Percentiles rank a stretch among this genome's conserved stretches.
phyloP scores from a whole-genome alignment of 2,113 vertebrate species.

The Rhadina sibilatrix region DNA sequence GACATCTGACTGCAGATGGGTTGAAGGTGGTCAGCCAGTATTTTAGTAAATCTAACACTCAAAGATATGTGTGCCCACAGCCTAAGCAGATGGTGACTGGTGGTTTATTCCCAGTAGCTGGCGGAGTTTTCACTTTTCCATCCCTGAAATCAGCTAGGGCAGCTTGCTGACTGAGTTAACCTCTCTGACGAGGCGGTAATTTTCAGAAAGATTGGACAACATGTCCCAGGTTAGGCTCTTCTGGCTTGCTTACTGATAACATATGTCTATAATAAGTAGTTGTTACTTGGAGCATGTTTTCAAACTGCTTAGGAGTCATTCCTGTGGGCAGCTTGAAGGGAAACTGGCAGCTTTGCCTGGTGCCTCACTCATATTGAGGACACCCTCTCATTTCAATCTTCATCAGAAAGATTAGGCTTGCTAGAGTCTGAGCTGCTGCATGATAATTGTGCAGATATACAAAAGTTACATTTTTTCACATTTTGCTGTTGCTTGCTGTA shows the following conservation, averaged over 20 bases:
- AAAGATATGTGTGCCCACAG: neutral
- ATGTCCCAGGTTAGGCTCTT: neutral
- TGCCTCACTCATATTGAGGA: neutral
- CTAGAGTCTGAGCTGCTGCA: neutral
- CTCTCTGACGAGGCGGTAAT: neutral
- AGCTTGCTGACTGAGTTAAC: neutral
- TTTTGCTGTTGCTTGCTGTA: neutral
- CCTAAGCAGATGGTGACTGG: neutral
- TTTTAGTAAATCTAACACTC: neutral
- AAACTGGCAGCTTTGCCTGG: neutral
- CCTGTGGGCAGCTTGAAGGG: neutral
- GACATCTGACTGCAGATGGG: neutral
- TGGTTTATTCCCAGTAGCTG: rapidly evolving
- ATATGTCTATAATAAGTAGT: neutral
- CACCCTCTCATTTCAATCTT: neutral
- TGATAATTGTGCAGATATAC: neutral
- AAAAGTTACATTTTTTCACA: neutral
- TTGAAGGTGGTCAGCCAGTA: neutral
- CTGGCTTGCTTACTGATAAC: neutral
- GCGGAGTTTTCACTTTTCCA: neutral
- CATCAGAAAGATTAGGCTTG: neutral
- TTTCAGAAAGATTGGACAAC: neutral
- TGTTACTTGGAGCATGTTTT: neutral
- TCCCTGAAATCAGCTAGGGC: neutral
- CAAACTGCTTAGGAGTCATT: neutral